These are phyloP conservation scores for Pseudococcus viburni DNA, from an alignment of 2,888 invertebrate genomes.

Conservation along the genomic window DNA sequence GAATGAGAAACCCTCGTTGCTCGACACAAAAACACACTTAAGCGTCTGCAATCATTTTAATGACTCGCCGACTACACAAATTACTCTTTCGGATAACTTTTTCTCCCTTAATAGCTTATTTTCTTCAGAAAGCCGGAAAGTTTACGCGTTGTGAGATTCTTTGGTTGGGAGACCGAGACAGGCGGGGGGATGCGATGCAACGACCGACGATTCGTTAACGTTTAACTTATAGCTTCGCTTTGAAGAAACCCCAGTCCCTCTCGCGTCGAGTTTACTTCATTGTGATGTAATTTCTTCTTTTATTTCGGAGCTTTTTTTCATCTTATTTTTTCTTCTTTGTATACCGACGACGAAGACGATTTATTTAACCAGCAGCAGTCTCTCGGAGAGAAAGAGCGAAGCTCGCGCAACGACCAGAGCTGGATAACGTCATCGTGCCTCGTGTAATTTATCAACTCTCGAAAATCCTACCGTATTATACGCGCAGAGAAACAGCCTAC, in stretches of 20 bases:
- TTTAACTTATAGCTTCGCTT: conserved; percentile 9
- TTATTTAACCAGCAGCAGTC: neutral
- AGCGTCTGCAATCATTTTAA: conserved; percentile 48
- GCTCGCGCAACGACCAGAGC: neutral
- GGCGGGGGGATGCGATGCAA: neutral
- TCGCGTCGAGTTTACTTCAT: neutral
- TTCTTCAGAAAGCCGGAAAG: neutral
- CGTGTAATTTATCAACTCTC: conserved; percentile 30
- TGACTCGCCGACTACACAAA: conserved; percentile 34
- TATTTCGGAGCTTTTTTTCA: neutral
- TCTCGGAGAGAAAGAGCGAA: neutral
- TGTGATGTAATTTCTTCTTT: conserved; percentile 4
- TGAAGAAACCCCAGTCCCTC: neutral
- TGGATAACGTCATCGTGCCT: conserved; percentile 33
- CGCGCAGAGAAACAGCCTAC: conserved; percentile 14
- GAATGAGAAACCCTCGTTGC: neutral
- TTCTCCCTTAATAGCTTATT: conserved; percentile 30
- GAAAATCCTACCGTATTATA: conserved; percentile 29
- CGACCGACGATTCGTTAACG: neutral
- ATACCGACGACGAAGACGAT: neutral
- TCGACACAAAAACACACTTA: conserved; percentile 38
- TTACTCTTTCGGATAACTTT: conserved; percentile 45
- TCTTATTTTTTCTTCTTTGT: conserved; percentile 9
- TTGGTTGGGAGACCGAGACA: no score
- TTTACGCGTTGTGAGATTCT: conserved; percentile 7